phyloP scores from a whole-genome alignment of 1,140 invertebrate species.

The Drosophila melanogaster region Release_6_plus_ISO1_MT NT_033779.5:10299001-10299500 shows the following conservation, averaged over 20 bases:
- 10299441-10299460: background rate
- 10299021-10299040: background rate
- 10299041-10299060: constrained; percentile 39
- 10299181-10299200: constrained; percentile 41
- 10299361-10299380: background rate
- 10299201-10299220: constrained; percentile 26
- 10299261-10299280: background rate
- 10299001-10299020: background rate
- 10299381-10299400: background rate
- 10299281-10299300: background rate
- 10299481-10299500: background rate
- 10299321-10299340: too few relatives aligned
- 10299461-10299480: background rate
- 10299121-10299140: constrained; percentile 32
- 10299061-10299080: constrained; percentile 24
- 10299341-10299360: background rate
- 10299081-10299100: constrained; percentile 6
- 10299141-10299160: constrained; percentile 28
- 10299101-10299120: constrained; percentile 29
- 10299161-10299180: constrained; percentile 39
- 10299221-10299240: background rate
- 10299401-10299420: background rate
- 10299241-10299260: background rate
- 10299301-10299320: too few relatives aligned
- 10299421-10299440: constrained; percentile 1